Conservation (phyloP, 1,140 invertebrate genomes). For the Eurosta solidaginis region DNA sequence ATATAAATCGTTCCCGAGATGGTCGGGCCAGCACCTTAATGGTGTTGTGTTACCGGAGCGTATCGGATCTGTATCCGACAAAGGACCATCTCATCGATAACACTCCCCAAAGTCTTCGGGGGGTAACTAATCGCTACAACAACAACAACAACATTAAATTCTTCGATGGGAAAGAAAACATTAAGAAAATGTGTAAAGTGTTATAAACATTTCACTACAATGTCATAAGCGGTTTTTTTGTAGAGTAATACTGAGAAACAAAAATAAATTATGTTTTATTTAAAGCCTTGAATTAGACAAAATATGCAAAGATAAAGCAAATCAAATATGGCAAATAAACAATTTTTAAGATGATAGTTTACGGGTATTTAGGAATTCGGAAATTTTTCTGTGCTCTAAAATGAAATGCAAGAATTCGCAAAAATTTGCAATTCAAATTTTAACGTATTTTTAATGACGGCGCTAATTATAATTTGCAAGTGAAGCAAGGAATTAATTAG, state of each 20-base stretch:
- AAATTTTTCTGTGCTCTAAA: not conserved
- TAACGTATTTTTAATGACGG: not conserved
- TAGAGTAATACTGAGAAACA: not conserved
- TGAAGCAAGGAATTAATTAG: too few species aligned
- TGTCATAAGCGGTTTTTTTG: not conserved
- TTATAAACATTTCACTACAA: not conserved
- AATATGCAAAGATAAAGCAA: not conserved
- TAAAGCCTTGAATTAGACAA: not conserved
- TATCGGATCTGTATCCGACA: too few species aligned
- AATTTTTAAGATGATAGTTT: not conserved
- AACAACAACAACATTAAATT: too few species aligned
- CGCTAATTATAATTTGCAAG: not conserved
- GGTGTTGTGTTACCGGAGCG: too few species aligned
- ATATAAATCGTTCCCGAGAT: too few species aligned
- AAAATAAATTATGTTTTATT: not conserved
- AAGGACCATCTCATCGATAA: too few species aligned
- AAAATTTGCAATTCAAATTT: conserved; percentile 12
- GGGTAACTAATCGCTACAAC: too few species aligned
- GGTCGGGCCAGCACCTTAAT: too few species aligned
- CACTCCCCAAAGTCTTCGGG: too few species aligned
- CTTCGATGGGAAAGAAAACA: too few species aligned
- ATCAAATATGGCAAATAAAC: not conserved
- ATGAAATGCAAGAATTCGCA: not conserved
- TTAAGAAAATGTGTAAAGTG: too few species aligned
- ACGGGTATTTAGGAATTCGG: not conserved